phyloP scores from a whole-genome alignment of 2,888 invertebrate species.

The Labia minor region DNA sequence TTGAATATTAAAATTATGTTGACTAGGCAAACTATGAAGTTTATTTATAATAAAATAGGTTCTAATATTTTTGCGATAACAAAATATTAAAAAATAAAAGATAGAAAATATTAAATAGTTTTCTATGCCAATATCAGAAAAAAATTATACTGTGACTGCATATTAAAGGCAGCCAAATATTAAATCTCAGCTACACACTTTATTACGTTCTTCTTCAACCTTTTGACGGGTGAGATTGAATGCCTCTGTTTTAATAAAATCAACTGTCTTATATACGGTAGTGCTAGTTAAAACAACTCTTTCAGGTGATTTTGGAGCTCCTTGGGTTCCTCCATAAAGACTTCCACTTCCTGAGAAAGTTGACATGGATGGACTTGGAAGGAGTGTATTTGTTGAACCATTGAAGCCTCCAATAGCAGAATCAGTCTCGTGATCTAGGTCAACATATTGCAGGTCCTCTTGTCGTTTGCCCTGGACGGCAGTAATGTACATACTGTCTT shows the following conservation, averaged over 20 bases:
- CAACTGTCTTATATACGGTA: conserved; percentile 80
- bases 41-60: no score
- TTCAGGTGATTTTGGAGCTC: conserved; percentile 30
- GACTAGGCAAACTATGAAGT: no score
- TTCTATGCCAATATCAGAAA: no score
- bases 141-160: not conserved
- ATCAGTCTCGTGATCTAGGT: conserved; percentile 60
- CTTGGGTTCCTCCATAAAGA: conserved; percentile 23
- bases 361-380: conserved; percentile 19
- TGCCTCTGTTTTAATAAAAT: conserved; percentile 87
- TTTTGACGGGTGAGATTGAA: conserved; percentile 76
- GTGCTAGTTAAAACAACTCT: conserved; percentile 21
- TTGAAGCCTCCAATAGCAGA: conserved; percentile 32
- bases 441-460: conserved; percentile 64
- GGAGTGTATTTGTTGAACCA: conserved; percentile 22
- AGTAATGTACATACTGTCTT: conserved; percentile 32
- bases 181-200: conserved; percentile 3
- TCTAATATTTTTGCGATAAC: no score
- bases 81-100: no score
- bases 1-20: no score
- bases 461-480: conserved; percentile 35
- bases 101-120: no score
- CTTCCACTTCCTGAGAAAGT: conserved; percentile 20
- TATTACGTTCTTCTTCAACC: conserved; percentile 55
- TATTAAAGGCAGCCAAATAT: not conserved